Base-by-base conservation (phyloP, 2,888 invertebrate species). In the Xylocampa areola region DNA sequence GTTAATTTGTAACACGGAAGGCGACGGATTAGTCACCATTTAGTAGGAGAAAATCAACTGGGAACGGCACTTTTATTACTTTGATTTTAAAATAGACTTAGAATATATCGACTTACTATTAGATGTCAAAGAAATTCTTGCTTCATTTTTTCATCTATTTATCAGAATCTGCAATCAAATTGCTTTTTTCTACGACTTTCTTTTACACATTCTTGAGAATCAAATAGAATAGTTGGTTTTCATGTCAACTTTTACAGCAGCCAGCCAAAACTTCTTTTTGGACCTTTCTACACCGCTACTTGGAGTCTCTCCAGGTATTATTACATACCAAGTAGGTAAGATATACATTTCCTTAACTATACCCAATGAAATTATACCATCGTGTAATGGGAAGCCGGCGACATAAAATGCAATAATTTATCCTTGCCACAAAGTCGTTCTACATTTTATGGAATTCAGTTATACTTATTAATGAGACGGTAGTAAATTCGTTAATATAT, bases 1-100 rank as follows among this genome's bases (percentile, higher is more conserved):
- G 53, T 62, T 71, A 75, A 74, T 72, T 71, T 60, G 52, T 75
- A 54, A 65, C 57, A 55, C 73, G 72, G 73, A 73, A 75, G 59
- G 61, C 47, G 43, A 25, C 41, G 37, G 23, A 48, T 60, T 65
- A 71, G 49, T 68, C 61, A 68, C 43, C 48, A 21, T 49, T 55
- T 55, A 39, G 17, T 35, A 54, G 45, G 50, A 68, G 47, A 51
- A 61, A 64, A 64, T 61, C 44, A 30, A 48, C 50, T 45, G 5
- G 37, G 51, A 45, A 5, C 44, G 35, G 35, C 11, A 49, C 44
- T 30, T 45, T 36, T 47, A 32, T 47, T 50, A 43, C 41, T 63
- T 23, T 30, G 25, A 45, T 68, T 68, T 37, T 16, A 8, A n/a
- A n/a, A n/a, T 7, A 35, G 21, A 48, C 32, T 37, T 14, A 19